Evolutionary conservation across 1,140 invertebrate species (phyloP).

Genomic region (Gryllus bimaculatus): DNA sequence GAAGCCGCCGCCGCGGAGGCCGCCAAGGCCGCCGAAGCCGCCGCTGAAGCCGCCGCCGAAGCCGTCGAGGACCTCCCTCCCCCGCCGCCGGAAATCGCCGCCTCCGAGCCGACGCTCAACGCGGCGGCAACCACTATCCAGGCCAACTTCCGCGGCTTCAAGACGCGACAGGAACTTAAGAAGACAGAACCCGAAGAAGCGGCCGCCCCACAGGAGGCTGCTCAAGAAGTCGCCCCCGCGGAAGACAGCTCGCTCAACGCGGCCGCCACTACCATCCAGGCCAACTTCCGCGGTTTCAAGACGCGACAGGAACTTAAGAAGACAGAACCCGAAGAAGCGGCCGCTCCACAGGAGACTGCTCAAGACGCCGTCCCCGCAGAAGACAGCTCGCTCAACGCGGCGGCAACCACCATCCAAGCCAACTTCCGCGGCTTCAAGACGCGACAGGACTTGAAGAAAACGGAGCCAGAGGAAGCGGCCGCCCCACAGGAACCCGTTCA

Average conservation of each 20-base stretch:
- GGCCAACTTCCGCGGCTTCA: conserved; percentile 25
- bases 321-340: conserved; percentile 15
- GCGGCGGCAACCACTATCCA: conserved; percentile 26
- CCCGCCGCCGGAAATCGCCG: not conserved
- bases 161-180: conserved; percentile 23
- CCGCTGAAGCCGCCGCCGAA: not conserved
- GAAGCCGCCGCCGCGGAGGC: conserved; percentile 27
- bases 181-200: conserved; percentile 18
- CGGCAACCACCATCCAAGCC: conserved; percentile 26
- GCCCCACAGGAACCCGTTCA: no score
- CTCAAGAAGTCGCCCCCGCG: no score
- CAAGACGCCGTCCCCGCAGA: no score
- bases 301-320: conserved; percentile 23
- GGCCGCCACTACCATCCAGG: conserved; percentile 27
- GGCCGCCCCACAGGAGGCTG: not conserved
- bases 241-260: not conserved
- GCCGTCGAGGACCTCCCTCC: not conserved
- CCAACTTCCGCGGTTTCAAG: conserved; percentile 25
- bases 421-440: conserved; percentile 25
- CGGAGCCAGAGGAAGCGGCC: conserved; percentile 18
- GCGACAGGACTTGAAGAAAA: conserved; percentile 23
- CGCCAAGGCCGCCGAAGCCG: not conserved
- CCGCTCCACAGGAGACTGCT: not conserved
- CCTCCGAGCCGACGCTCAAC: not conserved
- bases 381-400: conserved; percentile 14